Conservation (phyloP, 2,888 invertebrate genomes). For the Fissipunctia ypsillon region DNA sequence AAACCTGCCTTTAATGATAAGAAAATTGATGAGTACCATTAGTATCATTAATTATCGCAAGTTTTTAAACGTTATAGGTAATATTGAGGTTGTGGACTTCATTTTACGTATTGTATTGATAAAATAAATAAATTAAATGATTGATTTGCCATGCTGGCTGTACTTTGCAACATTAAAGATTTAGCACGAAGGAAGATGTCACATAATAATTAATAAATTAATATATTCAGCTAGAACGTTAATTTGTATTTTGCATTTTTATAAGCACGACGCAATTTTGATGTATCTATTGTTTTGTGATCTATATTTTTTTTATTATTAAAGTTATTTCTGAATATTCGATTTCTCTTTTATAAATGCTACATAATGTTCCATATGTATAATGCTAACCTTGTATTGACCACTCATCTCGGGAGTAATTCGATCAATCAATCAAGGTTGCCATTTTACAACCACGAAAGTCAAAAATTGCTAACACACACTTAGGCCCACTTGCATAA, state of each 20-base stretch:
- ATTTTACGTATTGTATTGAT: constrained; percentile 22
- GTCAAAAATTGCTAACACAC: not conserved
- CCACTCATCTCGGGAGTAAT: not conserved
- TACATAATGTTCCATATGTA: not conserved
- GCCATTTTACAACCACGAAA: not conserved
- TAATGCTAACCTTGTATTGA: not conserved
- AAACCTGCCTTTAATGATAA: too few species aligned
- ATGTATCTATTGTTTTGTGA: constrained; percentile 62
- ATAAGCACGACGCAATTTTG: constrained; percentile 64
- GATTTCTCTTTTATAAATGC: constrained; percentile 7
- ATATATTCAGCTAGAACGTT: constrained; percentile 53
- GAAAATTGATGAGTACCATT: too few species aligned
- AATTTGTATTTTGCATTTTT: constrained; percentile 72
- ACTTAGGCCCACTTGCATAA: too few species aligned
- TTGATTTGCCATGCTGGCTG: constrained; percentile 30
- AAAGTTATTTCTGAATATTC: constrained; percentile 54
- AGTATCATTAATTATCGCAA: too few species aligned
- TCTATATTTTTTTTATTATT: constrained; percentile 63
- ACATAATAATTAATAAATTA: constrained; percentile 35
- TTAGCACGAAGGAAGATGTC: constrained; percentile 16
- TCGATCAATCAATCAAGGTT: not conserved
- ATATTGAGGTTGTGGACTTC: constrained; percentile 25
- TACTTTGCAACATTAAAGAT: constrained; percentile 25
- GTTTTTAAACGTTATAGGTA: constrained; percentile 1
- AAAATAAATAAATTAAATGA: constrained; percentile 1